Percentiles rank a stretch among this genome's conserved stretches.
Evolutionary conservation across 2,113 vertebrate species (phyloP).

Genomic region (Otocyon megalotis): DNA sequence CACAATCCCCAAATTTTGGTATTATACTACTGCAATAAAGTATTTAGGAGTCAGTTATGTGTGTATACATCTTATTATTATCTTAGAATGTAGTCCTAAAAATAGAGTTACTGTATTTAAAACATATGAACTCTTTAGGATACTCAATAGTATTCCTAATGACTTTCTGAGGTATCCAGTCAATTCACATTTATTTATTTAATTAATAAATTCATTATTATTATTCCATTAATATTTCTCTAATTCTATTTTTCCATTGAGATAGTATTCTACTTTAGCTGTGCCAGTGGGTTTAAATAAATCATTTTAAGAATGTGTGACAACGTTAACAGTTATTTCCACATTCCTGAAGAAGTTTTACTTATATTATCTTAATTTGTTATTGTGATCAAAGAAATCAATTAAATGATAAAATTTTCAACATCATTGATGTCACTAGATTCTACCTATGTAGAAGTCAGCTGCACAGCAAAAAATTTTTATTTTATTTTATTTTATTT

Average conservation of each 20-base stretch:
- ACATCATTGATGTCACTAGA: background rate
- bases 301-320: background rate
- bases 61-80: background rate
- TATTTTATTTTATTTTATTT: slow-evolving; percentile 31
- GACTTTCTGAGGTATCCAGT: background rate
- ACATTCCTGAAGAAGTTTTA: background rate
- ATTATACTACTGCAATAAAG: background rate
- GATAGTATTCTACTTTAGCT: background rate
- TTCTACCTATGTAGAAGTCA: background rate
- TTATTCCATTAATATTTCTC: background rate
- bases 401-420: background rate
- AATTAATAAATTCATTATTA: background rate
- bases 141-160: background rate
- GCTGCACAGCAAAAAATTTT: background rate
- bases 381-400: background rate
- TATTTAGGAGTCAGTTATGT: background rate
- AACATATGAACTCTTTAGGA: background rate
- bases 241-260: background rate
- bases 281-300: background rate
- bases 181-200: background rate
- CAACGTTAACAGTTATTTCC: background rate
- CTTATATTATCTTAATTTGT: slow-evolving; percentile 1
- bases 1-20: background rate
- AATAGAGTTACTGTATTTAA: background rate
- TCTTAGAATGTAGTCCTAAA: background rate